phyloP scores from a whole-genome alignment of 1,140 invertebrate genomes.

The Planococcus citri region DNA sequence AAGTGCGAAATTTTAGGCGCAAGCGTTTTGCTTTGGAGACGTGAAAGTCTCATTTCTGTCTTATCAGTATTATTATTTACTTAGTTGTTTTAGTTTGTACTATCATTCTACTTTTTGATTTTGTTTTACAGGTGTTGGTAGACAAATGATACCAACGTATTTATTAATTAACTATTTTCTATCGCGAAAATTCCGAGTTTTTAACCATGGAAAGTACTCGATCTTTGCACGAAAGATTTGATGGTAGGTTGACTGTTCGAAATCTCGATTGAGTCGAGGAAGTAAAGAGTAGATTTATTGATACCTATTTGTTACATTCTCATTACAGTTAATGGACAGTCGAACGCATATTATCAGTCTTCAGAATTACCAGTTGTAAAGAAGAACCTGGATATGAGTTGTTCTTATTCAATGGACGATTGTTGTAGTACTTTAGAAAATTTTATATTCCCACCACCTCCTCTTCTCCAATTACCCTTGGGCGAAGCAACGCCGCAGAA shows the following conservation, averaged over 20 bases:
- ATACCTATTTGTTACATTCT: not conserved
- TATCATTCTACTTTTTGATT: too few relatives aligned
- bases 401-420: conserved; percentile 21
- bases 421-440: not conserved
- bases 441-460: conserved; percentile 24
- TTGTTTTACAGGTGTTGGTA: conserved; percentile 21
- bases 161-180: conserved; percentile 19
- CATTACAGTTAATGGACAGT: not conserved
- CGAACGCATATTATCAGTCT: conserved; percentile 12
- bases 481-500: not conserved
- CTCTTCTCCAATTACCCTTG: conserved; percentile 12
- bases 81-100: too few relatives aligned
- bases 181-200: conserved; percentile 17
- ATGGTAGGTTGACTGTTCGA: not conserved
- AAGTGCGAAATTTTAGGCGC: too few relatives aligned
- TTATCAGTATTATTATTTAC: too few relatives aligned
- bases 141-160: conserved; percentile 24
- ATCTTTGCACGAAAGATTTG: not conserved
- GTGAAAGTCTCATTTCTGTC: too few relatives aligned
- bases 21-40: too few relatives aligned
- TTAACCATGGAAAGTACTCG: not conserved
- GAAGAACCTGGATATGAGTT: conserved; percentile 3
- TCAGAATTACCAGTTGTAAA: conserved; percentile 21
- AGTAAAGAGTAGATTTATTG: not conserved
- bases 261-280: not conserved